Evolutionary conservation across 2,113 vertebrate genomes (phyloP).

Genomic region (Dunckerocampus dactyliophorus): DNA sequence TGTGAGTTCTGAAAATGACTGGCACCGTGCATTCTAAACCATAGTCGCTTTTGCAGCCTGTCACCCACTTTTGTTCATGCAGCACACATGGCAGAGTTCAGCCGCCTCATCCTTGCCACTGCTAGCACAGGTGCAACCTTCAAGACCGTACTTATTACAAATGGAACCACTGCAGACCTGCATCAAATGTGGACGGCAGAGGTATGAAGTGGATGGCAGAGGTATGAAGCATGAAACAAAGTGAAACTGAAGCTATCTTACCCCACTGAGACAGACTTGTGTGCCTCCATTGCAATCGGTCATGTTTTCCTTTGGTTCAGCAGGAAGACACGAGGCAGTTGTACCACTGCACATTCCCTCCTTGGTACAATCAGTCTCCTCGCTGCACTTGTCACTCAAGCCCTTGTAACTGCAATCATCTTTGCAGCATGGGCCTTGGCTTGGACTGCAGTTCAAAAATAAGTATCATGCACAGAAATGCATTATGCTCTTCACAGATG

Average conservation of each 20-base stretch:
- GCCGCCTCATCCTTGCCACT: slow-evolving; percentile 81
- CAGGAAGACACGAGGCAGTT: slow-evolving; percentile 81
- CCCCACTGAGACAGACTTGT: slow-evolving; percentile 95
- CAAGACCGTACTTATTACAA: slow-evolving; percentile 84
- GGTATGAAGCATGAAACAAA: not conserved
- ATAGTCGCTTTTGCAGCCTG: not conserved
- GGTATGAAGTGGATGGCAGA: not conserved
- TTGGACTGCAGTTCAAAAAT: slow-evolving; percentile 74
- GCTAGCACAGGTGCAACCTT: slow-evolving; percentile 88
- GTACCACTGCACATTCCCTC: slow-evolving; percentile 80
- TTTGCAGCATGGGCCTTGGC: slow-evolving; percentile 92
- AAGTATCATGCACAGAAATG: not conserved
- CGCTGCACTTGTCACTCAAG: slow-evolving; percentile 72
- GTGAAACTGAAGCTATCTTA: slow-evolving; percentile 41
- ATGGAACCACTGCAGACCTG: slow-evolving; percentile 95
- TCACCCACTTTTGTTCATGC: slow-evolving; percentile 89
- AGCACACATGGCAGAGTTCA: slow-evolving; percentile 95
- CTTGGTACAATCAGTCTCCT: slow-evolving; percentile 83
- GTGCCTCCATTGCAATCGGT: slow-evolving; percentile 85
- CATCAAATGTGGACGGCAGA: not conserved
- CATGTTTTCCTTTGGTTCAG: slow-evolving; percentile 81
- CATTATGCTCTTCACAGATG: not conserved
- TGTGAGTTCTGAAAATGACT: not conserved
- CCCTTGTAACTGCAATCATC: slow-evolving; percentile 73
- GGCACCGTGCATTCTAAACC: not conserved